phyloP scores from a whole-genome alignment of 2,113 vertebrate genomes.

The Mormyrus iriodes region DNA sequence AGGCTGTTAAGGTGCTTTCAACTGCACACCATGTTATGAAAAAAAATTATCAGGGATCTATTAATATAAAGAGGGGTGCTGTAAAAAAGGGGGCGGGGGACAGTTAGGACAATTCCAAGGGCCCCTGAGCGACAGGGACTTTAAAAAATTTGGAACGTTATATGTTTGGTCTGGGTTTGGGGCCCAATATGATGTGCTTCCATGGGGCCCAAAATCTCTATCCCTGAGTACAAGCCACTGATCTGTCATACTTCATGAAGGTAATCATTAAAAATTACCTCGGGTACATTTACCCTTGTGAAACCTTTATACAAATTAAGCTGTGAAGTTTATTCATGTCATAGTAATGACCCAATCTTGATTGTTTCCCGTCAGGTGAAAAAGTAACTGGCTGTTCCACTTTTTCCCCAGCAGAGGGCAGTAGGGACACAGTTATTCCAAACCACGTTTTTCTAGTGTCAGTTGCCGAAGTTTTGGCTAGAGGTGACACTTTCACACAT shows the following conservation, averaged over 20 bases:
- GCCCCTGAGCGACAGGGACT: too few species aligned
- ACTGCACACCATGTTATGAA: neutral
- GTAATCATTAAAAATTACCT: neutral
- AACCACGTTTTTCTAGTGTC: neutral
- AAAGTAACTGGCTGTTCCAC: neutral
- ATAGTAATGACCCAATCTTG: neutral
- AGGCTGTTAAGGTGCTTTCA: too few species aligned
- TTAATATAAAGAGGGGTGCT: too few species aligned
- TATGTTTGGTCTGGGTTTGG: too few species aligned
- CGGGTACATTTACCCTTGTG: neutral
- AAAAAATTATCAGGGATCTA: neutral
- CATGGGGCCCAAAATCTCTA: too few species aligned
- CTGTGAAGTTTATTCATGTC: neutral
- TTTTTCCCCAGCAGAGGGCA: neutral
- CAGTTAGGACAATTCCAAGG: too few species aligned
- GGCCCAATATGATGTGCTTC: too few species aligned
- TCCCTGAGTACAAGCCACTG: too few species aligned
- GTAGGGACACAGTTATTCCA: neutral
- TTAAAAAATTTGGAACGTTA: too few species aligned
- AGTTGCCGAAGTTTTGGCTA: neutral
- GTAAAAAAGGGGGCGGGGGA: too few species aligned
- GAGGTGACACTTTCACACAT: neutral
- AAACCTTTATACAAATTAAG: neutral
- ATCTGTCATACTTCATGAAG: neutral
- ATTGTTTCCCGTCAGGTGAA: neutral